Evolutionary conservation across 2,797 vertebrate genomes (phyloP).

Genomic region (Numenius phaeopus): DNA sequence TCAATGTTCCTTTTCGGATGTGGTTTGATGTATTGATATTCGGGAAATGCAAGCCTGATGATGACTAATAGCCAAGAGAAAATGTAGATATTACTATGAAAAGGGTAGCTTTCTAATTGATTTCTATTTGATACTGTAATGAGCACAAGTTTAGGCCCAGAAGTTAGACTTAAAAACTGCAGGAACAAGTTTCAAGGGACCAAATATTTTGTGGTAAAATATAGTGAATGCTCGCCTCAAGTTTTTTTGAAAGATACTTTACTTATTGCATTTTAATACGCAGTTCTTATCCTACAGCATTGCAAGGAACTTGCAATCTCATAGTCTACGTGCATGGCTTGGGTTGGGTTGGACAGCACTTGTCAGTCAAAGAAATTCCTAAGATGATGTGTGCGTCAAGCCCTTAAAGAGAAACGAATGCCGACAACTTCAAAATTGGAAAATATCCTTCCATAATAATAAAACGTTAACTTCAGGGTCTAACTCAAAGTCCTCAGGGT

Average conservation of each 20-base stretch:
- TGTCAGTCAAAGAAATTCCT: constrained; percentile 18
- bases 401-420: background rate
- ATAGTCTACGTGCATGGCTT: background rate
- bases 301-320: fast-evolving
- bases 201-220: background rate
- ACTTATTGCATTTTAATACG: background rate
- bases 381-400: background rate
- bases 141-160: background rate
- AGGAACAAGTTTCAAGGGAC: background rate
- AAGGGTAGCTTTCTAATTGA: background rate
- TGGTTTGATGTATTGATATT: background rate
- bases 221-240: fast-evolving
- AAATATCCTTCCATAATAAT: background rate
- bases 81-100: background rate
- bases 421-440: background rate
- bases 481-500: background rate
- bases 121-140: background rate
- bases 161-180: background rate
- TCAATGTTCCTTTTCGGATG: background rate
- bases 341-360: background rate
- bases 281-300: background rate
- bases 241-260: background rate
- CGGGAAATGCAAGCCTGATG: background rate
- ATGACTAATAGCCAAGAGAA: background rate
- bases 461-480: background rate